Percentiles rank a stretch among this genome's conserved stretches.
Evolutionary conservation across 2,113 vertebrate genomes (phyloP).

Genomic region (Phylloscopus trochiloides): DNA sequence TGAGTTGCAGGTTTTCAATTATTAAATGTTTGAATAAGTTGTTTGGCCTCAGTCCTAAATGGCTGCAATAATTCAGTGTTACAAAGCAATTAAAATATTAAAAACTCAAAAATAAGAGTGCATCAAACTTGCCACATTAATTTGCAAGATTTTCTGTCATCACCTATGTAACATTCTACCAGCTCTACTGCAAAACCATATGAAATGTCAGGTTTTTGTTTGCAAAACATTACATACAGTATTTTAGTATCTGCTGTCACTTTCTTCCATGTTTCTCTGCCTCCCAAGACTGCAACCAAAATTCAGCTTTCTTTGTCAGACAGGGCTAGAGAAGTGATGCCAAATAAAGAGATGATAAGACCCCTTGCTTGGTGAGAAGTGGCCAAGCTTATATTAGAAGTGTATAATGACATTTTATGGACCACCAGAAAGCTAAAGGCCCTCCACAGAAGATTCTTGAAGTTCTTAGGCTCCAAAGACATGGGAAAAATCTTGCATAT

Average conservation of each 20-base stretch:
- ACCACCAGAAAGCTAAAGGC: not conserved
- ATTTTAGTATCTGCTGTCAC: not conserved
- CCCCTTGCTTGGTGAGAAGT: not conserved
- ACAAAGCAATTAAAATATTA: not conserved
- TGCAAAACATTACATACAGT: not conserved
- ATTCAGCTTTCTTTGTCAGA: not conserved
- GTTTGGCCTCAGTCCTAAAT: not conserved
- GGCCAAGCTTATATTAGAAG: not conserved
- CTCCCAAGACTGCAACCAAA: not conserved
- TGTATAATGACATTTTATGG: not conserved
- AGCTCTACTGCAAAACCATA: not conserved
- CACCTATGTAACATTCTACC: not conserved
- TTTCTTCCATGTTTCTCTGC: not conserved
- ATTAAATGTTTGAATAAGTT: not conserved
- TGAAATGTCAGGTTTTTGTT: not conserved
- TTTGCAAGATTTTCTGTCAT: not conserved
- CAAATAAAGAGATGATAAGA: not conserved
- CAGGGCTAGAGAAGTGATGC: not conserved
- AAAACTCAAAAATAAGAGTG: not conserved
- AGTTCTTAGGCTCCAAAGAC: not conserved
- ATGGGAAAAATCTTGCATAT: not conserved
- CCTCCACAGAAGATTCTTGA: not conserved
- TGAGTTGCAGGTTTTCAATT: not conserved
- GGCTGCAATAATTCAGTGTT: not conserved
- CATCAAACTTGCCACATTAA: not conserved